A percentile compares a stretch with the other conserved stretches of the same genome.
Evolutionary conservation across 2,888 invertebrate genomes (phyloP).

Genomic region (Sympetrum striolatum): DNA sequence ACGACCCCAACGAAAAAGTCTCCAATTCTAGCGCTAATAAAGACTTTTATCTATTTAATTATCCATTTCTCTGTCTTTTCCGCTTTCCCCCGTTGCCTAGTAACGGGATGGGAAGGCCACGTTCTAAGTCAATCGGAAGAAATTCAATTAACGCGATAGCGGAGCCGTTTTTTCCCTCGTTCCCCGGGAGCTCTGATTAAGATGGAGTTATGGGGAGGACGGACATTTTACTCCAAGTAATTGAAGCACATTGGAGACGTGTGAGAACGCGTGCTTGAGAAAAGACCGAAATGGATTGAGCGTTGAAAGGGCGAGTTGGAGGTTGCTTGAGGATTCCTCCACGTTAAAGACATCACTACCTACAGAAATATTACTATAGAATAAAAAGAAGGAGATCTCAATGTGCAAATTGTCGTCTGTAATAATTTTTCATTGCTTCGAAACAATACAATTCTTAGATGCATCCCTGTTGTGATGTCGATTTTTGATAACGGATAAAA

Average conservation of each 20-base stretch:
- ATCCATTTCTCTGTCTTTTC: not conserved
- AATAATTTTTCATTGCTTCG: too few species aligned
- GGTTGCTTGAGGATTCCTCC: too few species aligned
- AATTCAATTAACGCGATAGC: conserved; percentile 10
- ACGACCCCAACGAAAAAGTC: not conserved
- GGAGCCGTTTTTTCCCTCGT: not conserved
- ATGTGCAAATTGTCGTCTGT: too few species aligned
- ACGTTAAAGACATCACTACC: too few species aligned
- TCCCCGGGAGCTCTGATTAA: conserved; percentile 15
- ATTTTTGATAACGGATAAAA: too few species aligned
- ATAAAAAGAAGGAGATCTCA: too few species aligned
- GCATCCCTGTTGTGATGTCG: too few species aligned
- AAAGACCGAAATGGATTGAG: too few species aligned
- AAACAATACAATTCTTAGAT: too few species aligned
- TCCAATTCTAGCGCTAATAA: not conserved
- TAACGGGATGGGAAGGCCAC: not conserved
- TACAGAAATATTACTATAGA: too few species aligned
- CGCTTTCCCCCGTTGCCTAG: not conserved
- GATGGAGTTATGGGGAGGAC: not conserved
- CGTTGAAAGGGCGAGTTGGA: too few species aligned
- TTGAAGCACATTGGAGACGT: not conserved
- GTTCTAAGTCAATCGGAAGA: conserved; percentile 22
- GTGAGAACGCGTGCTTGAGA: too few species aligned
- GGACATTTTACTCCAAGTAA: not conserved
- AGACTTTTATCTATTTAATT: not conserved